A percentile compares a stretch with the other conserved stretches of the same genome.
These are phyloP conservation scores for Xiphorhynchus erythropygius DNA, from an alignment of 2,797 vertebrate genomes.

Conservation along the genomic window DNA sequence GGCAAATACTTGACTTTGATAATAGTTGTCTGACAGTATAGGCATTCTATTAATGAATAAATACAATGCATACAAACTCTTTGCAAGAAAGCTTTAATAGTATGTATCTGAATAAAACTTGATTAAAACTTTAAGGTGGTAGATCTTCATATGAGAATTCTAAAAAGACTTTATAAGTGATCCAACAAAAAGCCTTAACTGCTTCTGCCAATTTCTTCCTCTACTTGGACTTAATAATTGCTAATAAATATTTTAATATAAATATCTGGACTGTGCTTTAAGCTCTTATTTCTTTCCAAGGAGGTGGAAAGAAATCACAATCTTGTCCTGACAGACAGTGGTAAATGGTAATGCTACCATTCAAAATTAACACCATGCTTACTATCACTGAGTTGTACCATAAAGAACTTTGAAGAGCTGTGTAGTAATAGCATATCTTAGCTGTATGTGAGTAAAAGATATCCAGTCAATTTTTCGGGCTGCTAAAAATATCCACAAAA, in stretches of 20 bases:
- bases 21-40: neutral
- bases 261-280: neutral
- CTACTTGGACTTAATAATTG: neutral
- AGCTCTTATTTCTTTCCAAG: neutral
- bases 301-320: neutral
- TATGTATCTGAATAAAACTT: neutral
- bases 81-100: neutral
- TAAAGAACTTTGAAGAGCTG: neutral
- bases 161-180: neutral
- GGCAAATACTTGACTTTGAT: neutral
- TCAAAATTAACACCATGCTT: neutral
- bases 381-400: neutral
- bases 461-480: constrained; percentile 17
- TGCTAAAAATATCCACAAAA: neutral
- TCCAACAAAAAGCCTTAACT: neutral
- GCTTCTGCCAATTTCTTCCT: neutral
- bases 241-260: neutral
- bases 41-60: neutral
- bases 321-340: neutral
- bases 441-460: neutral
- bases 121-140: neutral
- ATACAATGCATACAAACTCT: neutral
- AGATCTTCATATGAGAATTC: neutral
- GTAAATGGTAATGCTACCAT: fast-evolving
- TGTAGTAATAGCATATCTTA: neutral